These are phyloP conservation scores for Pseudolycoriella hygida DNA, from an alignment of 2,888 invertebrate species.

Conservation along the genomic window DNA sequence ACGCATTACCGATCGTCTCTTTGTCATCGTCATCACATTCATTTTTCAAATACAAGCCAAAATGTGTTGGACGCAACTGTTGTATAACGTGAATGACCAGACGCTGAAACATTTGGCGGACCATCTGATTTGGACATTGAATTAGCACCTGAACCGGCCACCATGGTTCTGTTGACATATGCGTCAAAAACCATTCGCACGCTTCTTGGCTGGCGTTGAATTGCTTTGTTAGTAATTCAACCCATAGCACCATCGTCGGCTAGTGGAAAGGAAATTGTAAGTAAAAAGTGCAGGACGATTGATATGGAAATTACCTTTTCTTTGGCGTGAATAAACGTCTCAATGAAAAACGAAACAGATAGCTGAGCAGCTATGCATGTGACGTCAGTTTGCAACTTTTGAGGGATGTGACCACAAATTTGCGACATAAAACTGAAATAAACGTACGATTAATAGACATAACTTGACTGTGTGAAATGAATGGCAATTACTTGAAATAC, in stretches of 20 bases:
- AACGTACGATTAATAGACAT: not conserved
- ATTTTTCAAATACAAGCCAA: constrained; percentile 37
- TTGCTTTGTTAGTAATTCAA: constrained; percentile 84
- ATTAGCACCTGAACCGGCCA: constrained; percentile 91
- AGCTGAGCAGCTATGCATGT: constrained; percentile 73
- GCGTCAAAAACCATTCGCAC: constrained; percentile 81
- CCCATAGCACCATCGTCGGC: constrained; percentile 96
- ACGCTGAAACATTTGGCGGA: constrained; percentile 90
- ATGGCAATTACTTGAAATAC: constrained; percentile 66
- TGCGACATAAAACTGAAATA: constrained; percentile 82
- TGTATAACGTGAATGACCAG: constrained; percentile 90
- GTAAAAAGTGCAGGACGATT: not conserved
- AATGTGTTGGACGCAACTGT: constrained; percentile 48
- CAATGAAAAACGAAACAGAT: constrained; percentile 86
- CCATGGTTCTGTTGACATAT: constrained; percentile 87
- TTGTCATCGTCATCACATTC: constrained; percentile 31
- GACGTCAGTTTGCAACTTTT: constrained; percentile 66
- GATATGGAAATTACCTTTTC: constrained; percentile 49
- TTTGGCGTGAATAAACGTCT: constrained; percentile 92
- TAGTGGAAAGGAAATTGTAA: constrained; percentile 18
- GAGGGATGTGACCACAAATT: constrained; percentile 85
- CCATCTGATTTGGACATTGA: constrained; percentile 94
- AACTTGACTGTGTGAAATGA: too few relatives aligned
- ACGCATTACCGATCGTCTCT: constrained; percentile 46
- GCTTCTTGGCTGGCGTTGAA: constrained; percentile 82